Evolutionary conservation across 1,140 invertebrate species (phyloP), one percentile per base, ranked within the genome.

Genomic region (Macrocentrus cingulum): DNA sequence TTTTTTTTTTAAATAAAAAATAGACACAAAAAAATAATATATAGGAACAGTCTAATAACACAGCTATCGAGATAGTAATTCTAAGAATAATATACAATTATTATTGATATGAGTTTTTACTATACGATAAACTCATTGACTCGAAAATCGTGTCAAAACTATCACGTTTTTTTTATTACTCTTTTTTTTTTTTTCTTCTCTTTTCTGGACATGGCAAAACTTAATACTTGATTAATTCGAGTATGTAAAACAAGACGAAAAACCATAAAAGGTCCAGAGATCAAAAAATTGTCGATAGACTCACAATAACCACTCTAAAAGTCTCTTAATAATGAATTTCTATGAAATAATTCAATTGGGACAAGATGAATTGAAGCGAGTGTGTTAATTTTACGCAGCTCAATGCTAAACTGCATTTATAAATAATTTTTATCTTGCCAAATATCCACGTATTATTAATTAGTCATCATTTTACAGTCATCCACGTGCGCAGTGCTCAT

Each of bases 11-110:
- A 48, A 58, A 58, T 41, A 29, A 46, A 58, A n/a, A 51, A 22
- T 6, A 20, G 25, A 44, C 19, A 42, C 51, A 51, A 37, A 61
- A 41, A 50, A 44, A 56, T 45, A 54, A 56, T 64, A 59, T 46
- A 61, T 62, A 65, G 65, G 61, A 71, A 67, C 67, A 63, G 56
- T 72, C 66, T 71, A 70, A 62, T 69, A 70, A 69, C 68, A 70
- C 68, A 70, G 66, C 64, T 67, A 67, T 63, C 59, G 61, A n/a
- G n/a, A 61, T 42, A 56, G 39, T 62, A 63, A 62, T 59, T 55
- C 63, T 50, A 52, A 48, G 16, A 29, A 45, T 19, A 36, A 48
- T 29, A 39, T 32, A 45, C 3, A 53, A 25, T 48, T 20, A 46
- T 19, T 22, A 56, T 29, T 13, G 37, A 18, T 56, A 16, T 48